Conservation (phyloP, 2,113 vertebrate species). For the Heloderma charlesbogerti region DNA sequence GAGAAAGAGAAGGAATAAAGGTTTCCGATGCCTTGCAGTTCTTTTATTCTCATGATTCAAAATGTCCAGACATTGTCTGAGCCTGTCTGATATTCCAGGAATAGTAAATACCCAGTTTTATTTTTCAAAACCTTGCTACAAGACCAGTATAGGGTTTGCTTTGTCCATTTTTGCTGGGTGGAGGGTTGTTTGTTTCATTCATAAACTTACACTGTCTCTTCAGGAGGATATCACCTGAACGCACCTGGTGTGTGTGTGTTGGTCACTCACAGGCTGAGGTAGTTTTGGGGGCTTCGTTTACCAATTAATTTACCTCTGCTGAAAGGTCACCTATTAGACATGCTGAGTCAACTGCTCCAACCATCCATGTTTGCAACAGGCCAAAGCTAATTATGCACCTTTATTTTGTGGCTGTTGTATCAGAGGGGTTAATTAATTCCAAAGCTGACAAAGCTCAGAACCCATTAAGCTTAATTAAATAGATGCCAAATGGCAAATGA, state of each 20-base stretch:
- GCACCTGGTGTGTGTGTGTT: background rate
- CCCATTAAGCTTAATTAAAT: conserved; percentile 10
- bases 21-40: background rate
- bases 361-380: background rate
- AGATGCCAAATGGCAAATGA: conserved; percentile 3
- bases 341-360: background rate
- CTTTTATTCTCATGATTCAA: background rate
- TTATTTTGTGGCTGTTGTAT: background rate
- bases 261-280: background rate
- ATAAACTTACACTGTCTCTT: too few species aligned
- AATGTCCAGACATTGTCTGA: too few species aligned
- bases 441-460: conserved; percentile 14
- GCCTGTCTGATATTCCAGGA: background rate
- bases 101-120: background rate
- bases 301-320: background rate
- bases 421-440: conserved; percentile 31
- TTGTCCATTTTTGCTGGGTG: background rate
- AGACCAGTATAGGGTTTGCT: background rate
- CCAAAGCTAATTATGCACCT: conserved; percentile 11
- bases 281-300: background rate
- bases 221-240: background rate
- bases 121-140: background rate
- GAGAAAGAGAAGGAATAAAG: too few species aligned
- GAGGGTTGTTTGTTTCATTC: background rate
- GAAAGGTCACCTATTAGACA: background rate